Conservation (phyloP, 2,797 vertebrate genomes). For the Carcharodon carcharias region DNA sequence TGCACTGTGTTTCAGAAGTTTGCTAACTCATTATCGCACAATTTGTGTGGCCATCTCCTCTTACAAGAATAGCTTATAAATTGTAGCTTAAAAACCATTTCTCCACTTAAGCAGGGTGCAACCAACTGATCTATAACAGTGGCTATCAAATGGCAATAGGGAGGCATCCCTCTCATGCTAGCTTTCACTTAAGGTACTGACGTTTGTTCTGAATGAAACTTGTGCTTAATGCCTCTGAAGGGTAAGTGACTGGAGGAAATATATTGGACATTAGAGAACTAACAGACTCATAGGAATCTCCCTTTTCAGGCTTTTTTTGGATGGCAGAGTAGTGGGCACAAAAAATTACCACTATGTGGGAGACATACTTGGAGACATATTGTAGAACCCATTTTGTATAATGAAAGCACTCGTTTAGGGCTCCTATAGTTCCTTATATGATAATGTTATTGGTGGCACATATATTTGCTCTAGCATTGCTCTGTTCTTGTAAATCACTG, state of each 20-base stretch:
- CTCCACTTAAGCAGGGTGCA: background rate
- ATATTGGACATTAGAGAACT: background rate
- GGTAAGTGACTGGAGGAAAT: background rate
- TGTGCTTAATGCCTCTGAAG: background rate
- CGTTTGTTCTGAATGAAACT: background rate
- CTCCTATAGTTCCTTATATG: background rate
- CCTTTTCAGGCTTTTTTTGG: background rate
- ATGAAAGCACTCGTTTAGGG: background rate
- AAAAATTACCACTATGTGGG: background rate
- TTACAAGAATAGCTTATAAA: background rate
- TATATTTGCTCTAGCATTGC: background rate
- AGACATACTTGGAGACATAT: background rate
- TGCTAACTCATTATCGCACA: background rate
- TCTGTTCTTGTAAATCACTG: background rate
- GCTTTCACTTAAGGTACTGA: background rate
- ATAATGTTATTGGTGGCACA: background rate
- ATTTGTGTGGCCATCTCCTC: background rate
- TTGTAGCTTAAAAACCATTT: background rate
- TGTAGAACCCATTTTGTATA: background rate
- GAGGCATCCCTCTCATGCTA: background rate
- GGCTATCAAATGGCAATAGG: background rate
- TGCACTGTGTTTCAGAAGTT: background rate
- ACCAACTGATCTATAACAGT: background rate
- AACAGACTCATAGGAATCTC: background rate
- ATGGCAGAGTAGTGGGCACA: background rate